Evolutionary conservation across 2,113 vertebrate genomes (phyloP), one percentile per base, ranked within the genome.

Genomic region (Sylvicapra grimmia): DNA sequence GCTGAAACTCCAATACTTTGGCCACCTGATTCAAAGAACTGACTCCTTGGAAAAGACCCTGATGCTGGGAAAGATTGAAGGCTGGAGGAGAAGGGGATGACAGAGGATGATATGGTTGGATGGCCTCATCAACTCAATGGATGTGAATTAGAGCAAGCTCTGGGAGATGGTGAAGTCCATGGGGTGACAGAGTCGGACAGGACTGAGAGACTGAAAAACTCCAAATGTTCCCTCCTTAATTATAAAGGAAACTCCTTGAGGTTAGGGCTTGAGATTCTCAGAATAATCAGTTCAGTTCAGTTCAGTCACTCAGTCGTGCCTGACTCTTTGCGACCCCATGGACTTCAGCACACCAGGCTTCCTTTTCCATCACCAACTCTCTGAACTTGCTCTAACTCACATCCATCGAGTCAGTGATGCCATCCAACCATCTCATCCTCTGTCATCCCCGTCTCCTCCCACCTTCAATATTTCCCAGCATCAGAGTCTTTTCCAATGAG

Each of bases 91-190:
- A 63, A 65, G 31, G 61, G 31, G 61, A 65, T 7, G 8, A 65
- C 63, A 65, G 63, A 65, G 31, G 15, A 65, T 65, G 63, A 65
- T 8, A 9, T 65, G 16, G 33, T 9, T n/a, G 16, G 33, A 65
- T n/a, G 33, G 33, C 33, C n/a, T 65, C 4, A 0, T 15, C 4
- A 4, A n/a, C 63, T 65, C 0, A 0, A n/a, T n/a, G 63, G 8
- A n/a, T 8, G 9, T 65, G 33, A 16, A 33, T 65, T n/a, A 19
- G 63, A 4, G 31, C 9, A 4, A 1, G 4, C 63, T 68, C 16
- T 0, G 2, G 33, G 33, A 68, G 16, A n/a, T 68, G 63, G 33
- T 68, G 33, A 68, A n/a, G 33, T n/a, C n/a, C 65, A 21, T 36
- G 18, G 33, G 33, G 18, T 36, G 0, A 0, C 33, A 65, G 65